Evolutionary conservation across 2,888 invertebrate species (phyloP).

Genomic region (Sinopyrophorus schimmeli): DNA sequence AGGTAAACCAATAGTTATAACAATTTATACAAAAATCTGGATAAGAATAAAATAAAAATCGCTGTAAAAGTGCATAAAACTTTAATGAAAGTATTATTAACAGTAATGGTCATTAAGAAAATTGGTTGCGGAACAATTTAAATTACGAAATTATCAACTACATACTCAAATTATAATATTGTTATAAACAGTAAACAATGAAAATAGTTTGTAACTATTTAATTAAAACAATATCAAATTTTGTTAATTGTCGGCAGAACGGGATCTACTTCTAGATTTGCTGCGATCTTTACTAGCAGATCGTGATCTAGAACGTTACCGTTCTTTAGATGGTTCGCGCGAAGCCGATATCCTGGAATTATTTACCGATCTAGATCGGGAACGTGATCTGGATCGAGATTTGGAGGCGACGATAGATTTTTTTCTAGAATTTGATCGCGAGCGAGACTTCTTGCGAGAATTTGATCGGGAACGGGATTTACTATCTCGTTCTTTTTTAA

Average conservation of each 20-base stretch:
- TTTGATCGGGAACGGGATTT: constrained; percentile 52
- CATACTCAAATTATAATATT: no score
- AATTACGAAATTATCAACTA: no score
- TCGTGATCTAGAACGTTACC: constrained; percentile 50
- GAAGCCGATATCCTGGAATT: constrained; percentile 36
- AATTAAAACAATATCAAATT: no score
- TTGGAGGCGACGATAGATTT: constrained; percentile 25
- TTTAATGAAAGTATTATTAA: no score
- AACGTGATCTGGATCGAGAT: constrained; percentile 47
- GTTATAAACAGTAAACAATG: no score
- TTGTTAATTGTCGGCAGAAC: constrained; percentile 46
- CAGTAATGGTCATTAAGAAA: no score
- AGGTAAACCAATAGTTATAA: no score
- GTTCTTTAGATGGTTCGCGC: constrained; percentile 47
- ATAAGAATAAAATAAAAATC: no score
- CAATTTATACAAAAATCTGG: no score
- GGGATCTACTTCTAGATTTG: constrained; percentile 48
- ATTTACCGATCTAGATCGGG: constrained; percentile 12
- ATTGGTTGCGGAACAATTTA: no score
- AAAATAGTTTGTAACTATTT: no score
- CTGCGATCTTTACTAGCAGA: constrained; percentile 48
- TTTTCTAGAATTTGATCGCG: constrained; percentile 34
- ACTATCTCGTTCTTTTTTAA: constrained; percentile 33
- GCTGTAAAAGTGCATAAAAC: no score
- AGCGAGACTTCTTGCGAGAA: constrained; percentile 51